These are phyloP conservation scores for Danio aesculapii DNA, from an alignment of 2,797 vertebrate species.

Conservation along the genomic window DNA sequence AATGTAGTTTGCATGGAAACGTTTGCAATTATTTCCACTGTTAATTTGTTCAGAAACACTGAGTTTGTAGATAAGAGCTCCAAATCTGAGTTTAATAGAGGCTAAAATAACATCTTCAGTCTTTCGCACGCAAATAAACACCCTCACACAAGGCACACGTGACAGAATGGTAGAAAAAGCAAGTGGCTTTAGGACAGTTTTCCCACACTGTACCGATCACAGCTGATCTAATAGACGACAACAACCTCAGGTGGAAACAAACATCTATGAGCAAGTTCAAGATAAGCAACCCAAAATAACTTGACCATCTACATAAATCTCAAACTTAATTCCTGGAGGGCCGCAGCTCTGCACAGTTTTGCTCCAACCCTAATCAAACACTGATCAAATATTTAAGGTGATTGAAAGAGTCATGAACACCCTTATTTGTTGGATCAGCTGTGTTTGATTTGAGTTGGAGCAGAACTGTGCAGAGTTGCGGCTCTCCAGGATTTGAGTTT, in stretches of 20 bases:
- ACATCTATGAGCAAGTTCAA: constrained; percentile 5
- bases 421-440: too few species aligned
- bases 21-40: not conserved
- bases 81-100: not conserved
- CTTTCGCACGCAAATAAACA: not conserved
- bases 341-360: too few species aligned
- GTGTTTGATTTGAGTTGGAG: too few species aligned
- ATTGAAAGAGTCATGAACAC: too few species aligned
- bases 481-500: too few species aligned
- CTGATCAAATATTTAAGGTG: too few species aligned
- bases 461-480: too few species aligned
- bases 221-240: constrained; percentile 9
- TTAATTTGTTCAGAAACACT: constrained; percentile 32
- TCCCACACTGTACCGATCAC: constrained; percentile 27
- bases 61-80: constrained; percentile 21
- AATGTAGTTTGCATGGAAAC: not conserved
- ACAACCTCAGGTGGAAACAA: constrained; percentile 14
- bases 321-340: too few species aligned
- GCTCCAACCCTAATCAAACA: too few species aligned
- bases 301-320: not conserved
- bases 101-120: not conserved
- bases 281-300: not conserved
- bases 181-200: constrained; percentile 36
- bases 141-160: constrained; percentile 32
- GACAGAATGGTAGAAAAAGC: constrained; percentile 6